A percentile compares a stretch with the other conserved stretches of the same genome.
Conservation (phyloP, 2,113 vertebrate species). For the Pseudopipra pipra region DNA sequence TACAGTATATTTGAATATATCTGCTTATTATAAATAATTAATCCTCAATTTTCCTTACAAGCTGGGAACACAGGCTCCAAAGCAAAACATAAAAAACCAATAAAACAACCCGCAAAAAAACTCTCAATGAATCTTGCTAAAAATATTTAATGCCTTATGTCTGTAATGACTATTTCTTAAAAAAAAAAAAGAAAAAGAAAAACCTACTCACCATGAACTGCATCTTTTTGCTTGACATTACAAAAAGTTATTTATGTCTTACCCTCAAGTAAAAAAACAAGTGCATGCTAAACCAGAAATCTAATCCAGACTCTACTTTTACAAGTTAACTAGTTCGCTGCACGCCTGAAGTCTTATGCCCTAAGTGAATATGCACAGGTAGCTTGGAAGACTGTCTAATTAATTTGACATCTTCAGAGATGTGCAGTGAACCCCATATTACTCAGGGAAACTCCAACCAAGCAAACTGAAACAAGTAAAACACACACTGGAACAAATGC, state of each 20-base stretch:
- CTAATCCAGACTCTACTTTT: background rate
- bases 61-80: background rate
- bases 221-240: background rate
- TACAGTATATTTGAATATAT: background rate
- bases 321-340: background rate
- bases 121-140: background rate
- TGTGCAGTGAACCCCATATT: background rate
- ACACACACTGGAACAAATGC: background rate
- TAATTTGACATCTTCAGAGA: conserved; percentile 33
- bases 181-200: background rate
- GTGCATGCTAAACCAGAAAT: background rate
- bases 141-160: background rate
- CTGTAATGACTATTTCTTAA: background rate
- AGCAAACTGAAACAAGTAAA: background rate
- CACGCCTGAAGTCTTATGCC: background rate
- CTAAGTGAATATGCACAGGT: background rate
- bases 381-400: conserved; percentile 24
- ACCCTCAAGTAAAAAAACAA: background rate
- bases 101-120: background rate
- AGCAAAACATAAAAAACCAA: background rate
- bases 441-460: background rate
- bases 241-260: background rate
- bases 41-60: background rate
- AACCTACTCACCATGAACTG: background rate
- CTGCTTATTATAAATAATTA: background rate